phyloP scores from a whole-genome alignment of 2,113 vertebrate species.

The Corythoichthys intestinalis region DNA sequence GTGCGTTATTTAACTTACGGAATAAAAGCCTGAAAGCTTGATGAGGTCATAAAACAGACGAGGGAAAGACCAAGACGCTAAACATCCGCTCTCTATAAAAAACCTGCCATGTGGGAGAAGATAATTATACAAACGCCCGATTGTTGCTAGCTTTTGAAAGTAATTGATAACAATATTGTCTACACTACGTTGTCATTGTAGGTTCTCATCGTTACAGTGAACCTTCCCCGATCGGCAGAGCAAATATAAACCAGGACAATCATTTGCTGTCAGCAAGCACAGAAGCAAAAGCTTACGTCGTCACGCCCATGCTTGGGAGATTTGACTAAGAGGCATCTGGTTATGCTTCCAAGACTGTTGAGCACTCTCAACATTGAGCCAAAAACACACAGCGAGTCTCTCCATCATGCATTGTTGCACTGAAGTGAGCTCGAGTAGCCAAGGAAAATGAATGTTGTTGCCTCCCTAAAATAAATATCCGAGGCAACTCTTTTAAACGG shows the following conservation, averaged over 20 bases:
- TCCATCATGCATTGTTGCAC: slow-evolving; percentile 9
- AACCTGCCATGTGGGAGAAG: slow-evolving; percentile 14
- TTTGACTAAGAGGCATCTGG: slow-evolving; percentile 41
- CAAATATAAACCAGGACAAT: slow-evolving; percentile 34
- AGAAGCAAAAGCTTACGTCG: slow-evolving; percentile 33
- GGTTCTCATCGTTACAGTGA: slow-evolving; percentile 27
- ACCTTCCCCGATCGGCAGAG: slow-evolving; percentile 14
- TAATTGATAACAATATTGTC: slow-evolving; percentile 24
- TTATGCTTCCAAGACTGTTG: slow-evolving; percentile 36
- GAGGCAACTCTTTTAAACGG: slow-evolving; percentile 10
- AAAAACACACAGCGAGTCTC: slow-evolving; percentile 18
- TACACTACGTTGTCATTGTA: background rate
- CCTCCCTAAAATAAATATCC: slow-evolving; percentile 14
- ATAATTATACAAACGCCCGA: background rate
- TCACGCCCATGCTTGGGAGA: slow-evolving; percentile 28
- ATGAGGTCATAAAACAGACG: slow-evolving; percentile 9
- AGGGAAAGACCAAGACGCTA: slow-evolving; percentile 8
- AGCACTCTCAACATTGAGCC: slow-evolving; percentile 24
- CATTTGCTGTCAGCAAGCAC: slow-evolving; percentile 40
- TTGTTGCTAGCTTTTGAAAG: slow-evolving; percentile 27
- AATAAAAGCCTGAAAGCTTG: slow-evolving; percentile 1
- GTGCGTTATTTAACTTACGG: slow-evolving; percentile 2
- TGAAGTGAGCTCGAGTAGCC: slow-evolving; percentile 14
- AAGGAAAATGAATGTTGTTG: background rate
- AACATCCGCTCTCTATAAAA: slow-evolving; percentile 48